Percentiles rank a stretch among this genome's conserved stretches.
Conservation (phyloP, 2,888 invertebrate species). For the Parnassius glacialis region DNA sequence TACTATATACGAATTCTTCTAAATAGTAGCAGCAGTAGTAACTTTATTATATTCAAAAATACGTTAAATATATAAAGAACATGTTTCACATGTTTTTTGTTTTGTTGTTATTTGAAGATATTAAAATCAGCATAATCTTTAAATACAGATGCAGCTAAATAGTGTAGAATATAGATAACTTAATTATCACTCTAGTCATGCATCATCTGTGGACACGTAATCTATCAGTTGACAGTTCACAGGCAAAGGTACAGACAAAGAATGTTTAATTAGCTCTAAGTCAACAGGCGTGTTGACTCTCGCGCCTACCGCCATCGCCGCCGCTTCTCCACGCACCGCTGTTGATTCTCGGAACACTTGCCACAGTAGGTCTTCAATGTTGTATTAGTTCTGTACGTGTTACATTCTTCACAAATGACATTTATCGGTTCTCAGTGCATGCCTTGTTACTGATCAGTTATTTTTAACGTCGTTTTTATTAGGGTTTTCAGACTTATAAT, state of each 20-base stretch:
- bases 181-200: conserved; percentile 13
- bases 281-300: conserved; percentile 48
- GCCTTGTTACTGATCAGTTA: not conserved
- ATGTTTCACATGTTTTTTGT: too few species aligned
- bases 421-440: conserved; percentile 10
- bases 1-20: too few species aligned
- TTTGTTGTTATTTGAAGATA: too few species aligned
- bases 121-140: too few species aligned
- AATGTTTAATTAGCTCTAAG: conserved; percentile 63
- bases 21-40: too few species aligned
- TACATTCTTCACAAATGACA: conserved; percentile 24
- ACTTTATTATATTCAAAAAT: too few species aligned
- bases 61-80: too few species aligned
- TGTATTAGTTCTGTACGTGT: conserved; percentile 27
- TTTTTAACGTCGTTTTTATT: conserved; percentile 4
- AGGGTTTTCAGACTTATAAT: not conserved
- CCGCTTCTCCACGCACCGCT: conserved; percentile 31
- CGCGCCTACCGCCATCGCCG: conserved; percentile 47
- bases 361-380: conserved; percentile 33
- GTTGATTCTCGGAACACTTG: conserved; percentile 48
- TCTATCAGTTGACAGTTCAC: conserved; percentile 52
- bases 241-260: conserved; percentile 55
- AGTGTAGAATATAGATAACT: not conserved
- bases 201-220: conserved; percentile 31
- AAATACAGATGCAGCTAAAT: not conserved